These are phyloP conservation scores for Episyrphus balteatus DNA, from an alignment of 1,140 invertebrate species.

Conservation along the genomic window DNA sequence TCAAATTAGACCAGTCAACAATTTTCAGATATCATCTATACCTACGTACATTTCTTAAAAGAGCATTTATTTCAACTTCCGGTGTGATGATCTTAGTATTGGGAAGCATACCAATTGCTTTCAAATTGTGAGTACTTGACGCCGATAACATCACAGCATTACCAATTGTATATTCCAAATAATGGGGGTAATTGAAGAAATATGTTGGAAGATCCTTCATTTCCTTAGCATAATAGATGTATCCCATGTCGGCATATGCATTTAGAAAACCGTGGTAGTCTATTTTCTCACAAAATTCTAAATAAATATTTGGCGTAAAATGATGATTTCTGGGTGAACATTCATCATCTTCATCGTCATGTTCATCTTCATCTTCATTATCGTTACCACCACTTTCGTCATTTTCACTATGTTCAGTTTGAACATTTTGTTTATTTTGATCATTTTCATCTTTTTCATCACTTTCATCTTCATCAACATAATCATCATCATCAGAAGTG, in stretches of 20 bases:
- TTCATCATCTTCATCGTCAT: neutral
- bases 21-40: neutral
- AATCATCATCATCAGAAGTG: too few species aligned
- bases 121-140: constrained; percentile 12
- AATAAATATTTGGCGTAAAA: neutral
- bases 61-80: constrained; percentile 43
- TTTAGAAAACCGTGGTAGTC: constrained; percentile 11
- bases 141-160: constrained; percentile 11
- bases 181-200: constrained; percentile 49
- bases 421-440: too few species aligned
- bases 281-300: constrained; percentile 12
- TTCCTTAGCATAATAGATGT: constrained; percentile 56
- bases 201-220: constrained; percentile 51
- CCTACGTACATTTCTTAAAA: constrained; percentile 3
- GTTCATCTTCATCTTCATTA: too few species aligned
- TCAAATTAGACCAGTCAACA: neutral
- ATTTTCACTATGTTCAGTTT: too few species aligned
- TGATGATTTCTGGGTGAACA: too few species aligned
- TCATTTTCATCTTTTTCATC: too few species aligned
- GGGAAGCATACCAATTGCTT: constrained; percentile 37
- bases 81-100: constrained; percentile 27
- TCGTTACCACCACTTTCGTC: too few species aligned
- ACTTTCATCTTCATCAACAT: too few species aligned
- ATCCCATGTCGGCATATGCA: constrained; percentile 61
- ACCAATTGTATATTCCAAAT: constrained; percentile 10